Conservation (phyloP, 23 tunicate genomes). For the Halocynthia roretzi region DNA sequence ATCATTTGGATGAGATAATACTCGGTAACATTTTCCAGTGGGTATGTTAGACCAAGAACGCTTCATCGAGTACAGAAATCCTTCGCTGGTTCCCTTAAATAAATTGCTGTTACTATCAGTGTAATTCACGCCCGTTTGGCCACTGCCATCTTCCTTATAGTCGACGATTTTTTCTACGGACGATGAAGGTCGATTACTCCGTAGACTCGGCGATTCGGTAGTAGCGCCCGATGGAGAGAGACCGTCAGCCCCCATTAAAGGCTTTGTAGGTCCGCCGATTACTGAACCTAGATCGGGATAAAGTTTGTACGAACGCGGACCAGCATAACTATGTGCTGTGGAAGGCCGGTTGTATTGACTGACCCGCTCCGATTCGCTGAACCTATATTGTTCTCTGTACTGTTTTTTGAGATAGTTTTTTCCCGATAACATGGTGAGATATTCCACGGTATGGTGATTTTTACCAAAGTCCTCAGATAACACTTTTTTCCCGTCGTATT, state of each 20-base stretch:
- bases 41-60: conserved; percentile 24
- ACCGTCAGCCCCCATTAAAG: background rate
- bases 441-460: conserved; percentile 6
- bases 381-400: conserved; percentile 25
- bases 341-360: background rate
- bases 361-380: background rate
- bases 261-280: background rate
- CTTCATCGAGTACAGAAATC: background rate
- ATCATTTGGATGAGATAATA: conserved; percentile 11
- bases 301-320: conserved; percentile 1
- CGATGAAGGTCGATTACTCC: background rate
- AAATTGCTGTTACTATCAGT: background rate
- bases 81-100: background rate
- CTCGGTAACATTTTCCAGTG: conserved; percentile 3
- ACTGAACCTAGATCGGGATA: conserved; percentile 28
- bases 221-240: background rate
- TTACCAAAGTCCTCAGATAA: conserved; percentile 14
- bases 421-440: conserved; percentile 20
- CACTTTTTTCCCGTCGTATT: conserved; percentile 21
- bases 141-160: no score
- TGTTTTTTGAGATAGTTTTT: conserved; percentile 15
- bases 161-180: background rate
- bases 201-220: background rate
- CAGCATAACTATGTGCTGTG: background rate
- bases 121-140: background rate